phyloP scores from a whole-genome alignment of 53 echinoderm and acorn worm species.

The Holothuria leucospilota region DNA sequence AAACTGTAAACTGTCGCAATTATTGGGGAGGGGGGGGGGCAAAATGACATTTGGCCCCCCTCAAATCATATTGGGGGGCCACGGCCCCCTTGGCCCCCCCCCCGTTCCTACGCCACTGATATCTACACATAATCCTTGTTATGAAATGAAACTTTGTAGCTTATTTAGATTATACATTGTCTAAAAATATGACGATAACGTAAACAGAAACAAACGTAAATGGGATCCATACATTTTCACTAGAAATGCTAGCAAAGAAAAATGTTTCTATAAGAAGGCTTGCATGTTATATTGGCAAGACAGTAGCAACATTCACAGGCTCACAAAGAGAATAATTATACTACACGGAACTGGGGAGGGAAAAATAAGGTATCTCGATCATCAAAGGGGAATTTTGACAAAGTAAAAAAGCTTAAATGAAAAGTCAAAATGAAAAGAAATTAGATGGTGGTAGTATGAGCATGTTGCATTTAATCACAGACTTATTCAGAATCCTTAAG shows the following conservation, averaged over 20 bases:
- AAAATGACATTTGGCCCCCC: too few species aligned
- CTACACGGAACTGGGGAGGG: slow-evolving; percentile 7
- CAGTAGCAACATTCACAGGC: slow-evolving; percentile 32
- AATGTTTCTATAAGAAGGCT: slow-evolving; percentile 21
- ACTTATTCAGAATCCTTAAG: not conserved
- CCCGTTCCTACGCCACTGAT: too few species aligned
- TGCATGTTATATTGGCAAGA: slow-evolving; percentile 33
- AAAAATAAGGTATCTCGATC: slow-evolving; percentile 24
- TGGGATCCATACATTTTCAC: slow-evolving; percentile 1
- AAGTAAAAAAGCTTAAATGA: not conserved
- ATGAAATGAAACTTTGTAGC: not conserved
- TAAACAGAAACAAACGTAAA: slow-evolving; percentile 17
- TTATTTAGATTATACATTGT: not conserved
- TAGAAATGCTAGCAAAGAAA: slow-evolving; percentile 15
- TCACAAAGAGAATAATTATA: slow-evolving; percentile 9
- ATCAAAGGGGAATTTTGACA: slow-evolving; percentile 21
- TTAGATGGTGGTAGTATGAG: not conserved
- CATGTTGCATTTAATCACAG: not conserved
- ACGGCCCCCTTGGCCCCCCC: too few species aligned
- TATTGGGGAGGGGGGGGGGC: too few species aligned
- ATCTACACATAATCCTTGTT: not conserved
- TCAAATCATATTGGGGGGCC: too few species aligned
- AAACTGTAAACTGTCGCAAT: too few species aligned
- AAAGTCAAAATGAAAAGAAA: not conserved
- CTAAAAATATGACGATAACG: slow-evolving; percentile 21